Percentiles rank a stretch among this genome's conserved stretches.
These are phyloP conservation scores for Bergia puertoricense DNA, from an alignment of 92 coral and sea anemone species.

Conservation along the genomic window DNA sequence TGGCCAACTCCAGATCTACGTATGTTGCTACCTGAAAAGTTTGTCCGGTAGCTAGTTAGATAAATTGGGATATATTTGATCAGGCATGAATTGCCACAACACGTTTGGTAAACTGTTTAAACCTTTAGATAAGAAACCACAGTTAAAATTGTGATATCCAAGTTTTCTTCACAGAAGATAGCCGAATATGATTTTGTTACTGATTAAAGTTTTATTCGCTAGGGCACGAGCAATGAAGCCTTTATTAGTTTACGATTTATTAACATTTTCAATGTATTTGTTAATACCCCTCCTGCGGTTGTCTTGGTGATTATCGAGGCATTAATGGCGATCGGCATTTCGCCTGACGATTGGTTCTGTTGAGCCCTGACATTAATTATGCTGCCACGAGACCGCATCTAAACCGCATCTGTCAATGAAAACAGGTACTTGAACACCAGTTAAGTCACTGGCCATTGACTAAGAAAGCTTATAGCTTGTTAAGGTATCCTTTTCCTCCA, in stretches of 20 bases:
- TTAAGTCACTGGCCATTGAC: neutral
- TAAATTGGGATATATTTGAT: no score
- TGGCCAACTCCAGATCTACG: no score
- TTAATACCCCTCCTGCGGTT: neutral
- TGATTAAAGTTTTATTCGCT: neutral
- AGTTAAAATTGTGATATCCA: no score
- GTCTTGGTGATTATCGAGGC: constrained; percentile 1
- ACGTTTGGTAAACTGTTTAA: no score
- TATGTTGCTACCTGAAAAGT: no score
- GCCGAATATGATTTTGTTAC: neutral
- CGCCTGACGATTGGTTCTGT: neutral
- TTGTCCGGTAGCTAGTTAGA: no score
- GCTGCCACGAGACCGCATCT: neutral
- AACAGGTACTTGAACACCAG: constrained; percentile 25
- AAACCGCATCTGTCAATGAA: neutral
- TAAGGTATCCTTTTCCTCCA: neutral
- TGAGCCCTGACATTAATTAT: neutral
- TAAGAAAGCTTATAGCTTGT: neutral
- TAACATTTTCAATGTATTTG: neutral
- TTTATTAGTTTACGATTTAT: neutral
- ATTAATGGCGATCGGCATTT: neutral
- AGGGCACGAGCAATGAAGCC: neutral
- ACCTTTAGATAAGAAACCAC: no score
- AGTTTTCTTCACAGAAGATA: no score
- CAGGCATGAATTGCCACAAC: no score